A percentile compares a stretch with the other conserved stretches of the same genome.
Conservation (phyloP, 1,140 invertebrate species). For the Nylanderia fulva region DNA sequence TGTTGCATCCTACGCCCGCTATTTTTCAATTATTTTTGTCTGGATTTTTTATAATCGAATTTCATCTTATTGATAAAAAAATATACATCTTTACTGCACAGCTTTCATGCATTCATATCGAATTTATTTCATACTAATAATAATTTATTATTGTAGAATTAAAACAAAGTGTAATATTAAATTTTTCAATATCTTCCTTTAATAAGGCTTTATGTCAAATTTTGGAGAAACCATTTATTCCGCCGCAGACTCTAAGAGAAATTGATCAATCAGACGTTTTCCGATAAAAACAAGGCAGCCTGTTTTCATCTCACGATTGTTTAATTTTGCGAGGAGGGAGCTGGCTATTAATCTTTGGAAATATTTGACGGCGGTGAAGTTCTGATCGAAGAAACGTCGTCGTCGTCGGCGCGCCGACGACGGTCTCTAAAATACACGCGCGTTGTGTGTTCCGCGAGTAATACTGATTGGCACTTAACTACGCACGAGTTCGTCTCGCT, state of each 20-base stretch:
- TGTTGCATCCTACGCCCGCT: neutral
- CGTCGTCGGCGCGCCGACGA: neutral
- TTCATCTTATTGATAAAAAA: neutral
- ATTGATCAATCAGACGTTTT: conserved; percentile 1
- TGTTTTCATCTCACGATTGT: conserved; percentile 1
- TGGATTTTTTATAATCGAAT: neutral
- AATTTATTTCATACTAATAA: no score
- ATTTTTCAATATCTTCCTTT: neutral
- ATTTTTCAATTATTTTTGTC: neutral
- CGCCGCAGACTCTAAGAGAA: neutral
- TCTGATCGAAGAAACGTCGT: conserved; percentile 54
- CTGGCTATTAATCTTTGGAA: conserved; percentile 35
- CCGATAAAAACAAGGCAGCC: neutral
- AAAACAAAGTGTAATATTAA: no score
- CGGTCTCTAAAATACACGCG: conserved; percentile 37
- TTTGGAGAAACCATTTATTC: neutral
- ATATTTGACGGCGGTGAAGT: conserved; percentile 55
- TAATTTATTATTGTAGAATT: no score
- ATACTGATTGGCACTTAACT: conserved; percentile 72
- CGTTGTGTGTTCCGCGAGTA: conserved; percentile 47
- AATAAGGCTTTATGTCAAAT: neutral
- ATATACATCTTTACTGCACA: no score
- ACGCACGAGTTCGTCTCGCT: conserved; percentile 45
- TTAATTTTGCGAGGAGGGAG: conserved; percentile 20
- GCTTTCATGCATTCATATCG: no score